Percentiles rank a stretch among this genome's conserved stretches.
phyloP scores from a whole-genome alignment of 2,888 invertebrate species.

The Lysandra bellargus region DNA sequence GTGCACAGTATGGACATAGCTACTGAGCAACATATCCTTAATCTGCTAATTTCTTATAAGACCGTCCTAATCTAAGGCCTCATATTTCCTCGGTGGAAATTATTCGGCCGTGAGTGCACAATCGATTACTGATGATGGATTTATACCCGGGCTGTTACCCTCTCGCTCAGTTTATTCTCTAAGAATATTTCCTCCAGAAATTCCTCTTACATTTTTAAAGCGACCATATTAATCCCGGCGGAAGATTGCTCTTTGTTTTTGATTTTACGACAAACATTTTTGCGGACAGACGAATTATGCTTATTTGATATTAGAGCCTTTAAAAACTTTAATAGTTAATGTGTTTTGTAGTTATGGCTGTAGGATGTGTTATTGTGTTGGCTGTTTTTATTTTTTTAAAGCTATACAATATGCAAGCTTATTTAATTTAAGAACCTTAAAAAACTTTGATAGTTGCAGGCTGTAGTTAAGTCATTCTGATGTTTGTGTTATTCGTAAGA shows the following conservation, averaged over 20 bases:
- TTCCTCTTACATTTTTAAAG: conserved; percentile 34
- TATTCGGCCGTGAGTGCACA: conserved; percentile 53
- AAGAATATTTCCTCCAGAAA: conserved; percentile 39
- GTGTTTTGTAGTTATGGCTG: not conserved
- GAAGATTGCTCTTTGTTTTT: conserved; percentile 30
- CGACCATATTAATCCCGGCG: conserved; percentile 23
- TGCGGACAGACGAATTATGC: not conserved
- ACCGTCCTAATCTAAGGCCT: conserved; percentile 6
- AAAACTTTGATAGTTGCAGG: too few relatives aligned
- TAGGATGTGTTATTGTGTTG: too few relatives aligned
- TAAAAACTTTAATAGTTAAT: not conserved
- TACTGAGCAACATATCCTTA: not conserved
- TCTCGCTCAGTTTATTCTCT: conserved; percentile 36
- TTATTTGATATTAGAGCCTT: not conserved
- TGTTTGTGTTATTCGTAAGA: too few relatives aligned
- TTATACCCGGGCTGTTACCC: conserved; percentile 39
- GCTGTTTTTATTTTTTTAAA: not conserved
- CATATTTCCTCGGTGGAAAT: conserved; percentile 43
- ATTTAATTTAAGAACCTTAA: too few relatives aligned
- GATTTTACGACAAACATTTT: conserved; percentile 16
- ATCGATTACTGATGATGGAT: conserved; percentile 64
- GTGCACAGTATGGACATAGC: too few relatives aligned
- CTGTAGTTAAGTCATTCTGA: too few relatives aligned
- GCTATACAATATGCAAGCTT: too few relatives aligned
- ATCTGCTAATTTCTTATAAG: not conserved